phyloP scores from a whole-genome alignment of 1,140 invertebrate genomes.

The Neotoxoptera formosana region DNA sequence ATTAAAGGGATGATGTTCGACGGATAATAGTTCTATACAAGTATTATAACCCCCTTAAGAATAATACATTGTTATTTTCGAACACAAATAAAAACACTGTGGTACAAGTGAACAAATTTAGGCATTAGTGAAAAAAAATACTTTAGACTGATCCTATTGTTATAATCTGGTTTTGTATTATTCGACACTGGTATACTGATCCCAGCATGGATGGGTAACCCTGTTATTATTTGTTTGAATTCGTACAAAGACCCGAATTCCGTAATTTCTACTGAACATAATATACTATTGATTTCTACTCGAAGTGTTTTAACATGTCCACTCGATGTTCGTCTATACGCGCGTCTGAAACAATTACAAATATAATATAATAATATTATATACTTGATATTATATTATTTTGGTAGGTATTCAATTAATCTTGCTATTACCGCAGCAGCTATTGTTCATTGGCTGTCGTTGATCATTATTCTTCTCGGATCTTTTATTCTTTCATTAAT shows the following conservation, averaged over 20 bases:
- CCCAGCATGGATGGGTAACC: neutral
- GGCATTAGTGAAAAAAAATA: neutral
- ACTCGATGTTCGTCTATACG: neutral
- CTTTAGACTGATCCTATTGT: constrained; percentile 22
- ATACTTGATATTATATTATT: neutral
- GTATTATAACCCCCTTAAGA: neutral
- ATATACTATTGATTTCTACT: neutral
- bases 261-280: neutral
- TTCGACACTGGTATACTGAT: constrained; percentile 4
- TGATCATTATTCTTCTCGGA: neutral
- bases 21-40: neutral
- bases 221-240: constrained; percentile 28
- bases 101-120: constrained; percentile 12
- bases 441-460: neutral
- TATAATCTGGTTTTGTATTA: constrained; percentile 6
- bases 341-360: neutral
- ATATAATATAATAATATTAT: neutral
- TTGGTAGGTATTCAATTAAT: constrained; percentile 2
- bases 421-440: neutral
- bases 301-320: neutral
- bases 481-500: neutral
- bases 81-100: neutral
- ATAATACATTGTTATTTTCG: constrained; percentile 11
- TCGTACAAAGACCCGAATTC: constrained; percentile 21
- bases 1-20: constrained; percentile 18